These are phyloP conservation scores for Shargacucullia verbasci DNA, from an alignment of 2,888 invertebrate species.

Conservation along the genomic window DNA sequence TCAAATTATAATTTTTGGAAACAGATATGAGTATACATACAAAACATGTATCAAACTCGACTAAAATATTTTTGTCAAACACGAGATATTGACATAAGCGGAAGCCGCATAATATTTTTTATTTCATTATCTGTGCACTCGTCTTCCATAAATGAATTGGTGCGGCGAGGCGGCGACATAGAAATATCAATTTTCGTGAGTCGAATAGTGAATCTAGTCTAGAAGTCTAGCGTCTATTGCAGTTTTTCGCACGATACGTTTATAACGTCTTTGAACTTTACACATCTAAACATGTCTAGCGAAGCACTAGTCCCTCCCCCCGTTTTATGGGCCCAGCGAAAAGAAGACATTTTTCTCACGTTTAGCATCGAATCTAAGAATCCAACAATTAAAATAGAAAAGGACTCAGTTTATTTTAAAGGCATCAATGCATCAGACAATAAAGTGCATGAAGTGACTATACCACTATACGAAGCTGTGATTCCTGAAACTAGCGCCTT, in stretches of 20 bases:
- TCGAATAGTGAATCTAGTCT: constrained; percentile 53
- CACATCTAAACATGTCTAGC: constrained; percentile 79
- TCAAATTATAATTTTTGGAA: too few species aligned
- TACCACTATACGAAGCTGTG: constrained; percentile 95
- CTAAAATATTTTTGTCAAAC: too few species aligned
- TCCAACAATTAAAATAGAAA: constrained; percentile 94
- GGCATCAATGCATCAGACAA: constrained; percentile 95
- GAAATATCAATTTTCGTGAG: constrained; percentile 55
- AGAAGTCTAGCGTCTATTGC: constrained; percentile 39
- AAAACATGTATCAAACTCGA: too few species aligned
- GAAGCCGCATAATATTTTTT: constrained; percentile 34
- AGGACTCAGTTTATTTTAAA: constrained; percentile 93
- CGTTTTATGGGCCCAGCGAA: constrained; percentile 98
- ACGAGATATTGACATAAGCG: background rate
- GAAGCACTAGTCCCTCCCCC: constrained; percentile 91
- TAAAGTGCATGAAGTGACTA: constrained; percentile 95
- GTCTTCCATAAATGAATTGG: constrained; percentile 67
- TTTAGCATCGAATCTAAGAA: constrained; percentile 97
- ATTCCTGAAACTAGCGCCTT: constrained; percentile 93
- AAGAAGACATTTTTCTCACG: constrained; percentile 94
- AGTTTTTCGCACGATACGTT: constrained; percentile 23
- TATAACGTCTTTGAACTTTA: constrained; percentile 23
- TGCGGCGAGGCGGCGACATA: constrained; percentile 60
- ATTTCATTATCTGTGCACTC: constrained; percentile 38
- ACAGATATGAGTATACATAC: too few species aligned